Evolutionary conservation across 2,888 invertebrate genomes (phyloP).

Genomic region (Anticlea derivata): DNA sequence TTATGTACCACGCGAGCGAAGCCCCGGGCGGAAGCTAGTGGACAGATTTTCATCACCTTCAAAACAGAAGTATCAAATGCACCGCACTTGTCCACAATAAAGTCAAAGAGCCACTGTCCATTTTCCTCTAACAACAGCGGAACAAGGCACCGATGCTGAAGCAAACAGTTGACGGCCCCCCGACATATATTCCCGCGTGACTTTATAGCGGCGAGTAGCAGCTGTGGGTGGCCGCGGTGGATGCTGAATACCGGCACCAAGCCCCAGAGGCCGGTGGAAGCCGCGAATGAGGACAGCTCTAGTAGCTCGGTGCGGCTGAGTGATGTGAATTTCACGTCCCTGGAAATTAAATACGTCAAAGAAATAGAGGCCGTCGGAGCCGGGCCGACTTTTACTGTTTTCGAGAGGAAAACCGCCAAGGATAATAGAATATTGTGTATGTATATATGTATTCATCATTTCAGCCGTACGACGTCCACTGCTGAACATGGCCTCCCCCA

Average conservation of each 20-base stretch:
- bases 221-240: conserved; percentile 61
- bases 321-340: conserved; percentile 64
- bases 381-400: no score
- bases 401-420: no score
- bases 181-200: conserved; percentile 60
- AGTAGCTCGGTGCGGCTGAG: conserved; percentile 56
- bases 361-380: no score
- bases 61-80: conserved; percentile 80
- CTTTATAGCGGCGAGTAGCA: conserved; percentile 61
- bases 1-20: no score
- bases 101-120: conserved; percentile 78
- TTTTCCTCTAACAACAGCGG: conserved; percentile 70
- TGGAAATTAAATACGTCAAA: no score
- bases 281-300: conserved; percentile 64
- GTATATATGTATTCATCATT: no score
- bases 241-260: conserved; percentile 67
- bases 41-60: conserved; percentile 77
- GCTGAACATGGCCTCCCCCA: no score
- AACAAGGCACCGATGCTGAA: conserved; percentile 60
- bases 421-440: no score
- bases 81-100: conserved; percentile 76
- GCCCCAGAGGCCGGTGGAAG: conserved; percentile 77
- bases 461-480: no score
- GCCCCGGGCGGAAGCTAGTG: no score
- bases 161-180: conserved; percentile 60